phyloP scores from a whole-genome alignment of 2,888 invertebrate species.

The Aradus depressus region DNA sequence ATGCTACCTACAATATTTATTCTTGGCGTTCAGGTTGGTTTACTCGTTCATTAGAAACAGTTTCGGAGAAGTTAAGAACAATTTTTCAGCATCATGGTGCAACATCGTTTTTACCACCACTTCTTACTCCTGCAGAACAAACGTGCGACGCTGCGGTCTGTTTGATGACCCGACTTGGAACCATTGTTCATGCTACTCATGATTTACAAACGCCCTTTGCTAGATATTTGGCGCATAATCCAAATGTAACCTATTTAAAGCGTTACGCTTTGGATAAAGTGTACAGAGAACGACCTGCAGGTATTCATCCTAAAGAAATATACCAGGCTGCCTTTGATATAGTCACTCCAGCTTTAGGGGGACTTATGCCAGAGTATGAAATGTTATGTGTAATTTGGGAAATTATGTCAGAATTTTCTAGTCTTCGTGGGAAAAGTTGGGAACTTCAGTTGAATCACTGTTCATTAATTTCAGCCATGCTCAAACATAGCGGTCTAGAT shows the following conservation, averaged over 20 bases:
- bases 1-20: constrained; percentile 66
- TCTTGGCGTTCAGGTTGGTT: constrained; percentile 16
- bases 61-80: constrained; percentile 9
- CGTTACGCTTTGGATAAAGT: constrained; percentile 80
- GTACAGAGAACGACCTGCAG: constrained; percentile 64
- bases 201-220: constrained; percentile 74
- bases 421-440: constrained; percentile 51
- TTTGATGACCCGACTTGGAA: constrained; percentile 79
- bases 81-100: constrained; percentile 52
- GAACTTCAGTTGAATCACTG: constrained; percentile 69
- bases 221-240: constrained; percentile 64
- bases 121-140: constrained; percentile 63
- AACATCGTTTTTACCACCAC: constrained; percentile 61
- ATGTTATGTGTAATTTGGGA: constrained; percentile 66
- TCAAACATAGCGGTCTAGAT: constrained; percentile 70
- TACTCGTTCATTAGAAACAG: constrained; percentile 11
- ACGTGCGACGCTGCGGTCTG: constrained; percentile 54
- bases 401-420: constrained; percentile 56
- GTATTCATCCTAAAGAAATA: constrained; percentile 79
- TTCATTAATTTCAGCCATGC: constrained; percentile 57
- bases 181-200: constrained; percentile 71
- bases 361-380: constrained; percentile 75
- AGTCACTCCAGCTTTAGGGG: constrained; percentile 60
- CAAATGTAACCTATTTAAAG: constrained; percentile 59
- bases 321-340: constrained; percentile 91